phyloP scores from a whole-genome alignment of 2,113 vertebrate genomes.

The Pithys albifrons region DNA sequence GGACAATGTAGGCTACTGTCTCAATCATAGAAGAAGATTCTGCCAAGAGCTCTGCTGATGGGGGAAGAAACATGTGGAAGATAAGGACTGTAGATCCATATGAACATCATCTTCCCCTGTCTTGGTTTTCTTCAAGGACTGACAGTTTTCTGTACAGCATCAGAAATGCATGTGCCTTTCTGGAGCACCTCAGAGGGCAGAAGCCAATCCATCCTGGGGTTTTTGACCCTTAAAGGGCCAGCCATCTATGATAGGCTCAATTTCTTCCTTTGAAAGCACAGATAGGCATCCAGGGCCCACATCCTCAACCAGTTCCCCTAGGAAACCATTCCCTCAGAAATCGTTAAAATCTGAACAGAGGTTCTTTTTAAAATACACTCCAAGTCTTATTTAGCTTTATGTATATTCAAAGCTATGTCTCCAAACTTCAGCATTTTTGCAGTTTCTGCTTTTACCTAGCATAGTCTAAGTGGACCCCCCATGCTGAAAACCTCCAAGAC shows the following conservation, averaged over 20 bases:
- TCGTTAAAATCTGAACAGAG: background rate
- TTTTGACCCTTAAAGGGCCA: background rate
- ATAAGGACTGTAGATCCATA: background rate
- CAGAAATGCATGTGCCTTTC: background rate
- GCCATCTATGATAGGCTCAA: background rate
- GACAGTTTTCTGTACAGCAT: background rate
- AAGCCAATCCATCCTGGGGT: background rate
- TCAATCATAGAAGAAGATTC: conserved; percentile 25
- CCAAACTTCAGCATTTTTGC: background rate
- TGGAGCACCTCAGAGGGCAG: background rate
- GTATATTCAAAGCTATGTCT: background rate
- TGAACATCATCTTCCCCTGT: background rate
- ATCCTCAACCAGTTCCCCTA: background rate
- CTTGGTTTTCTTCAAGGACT: background rate
- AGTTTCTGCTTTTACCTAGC: background rate
- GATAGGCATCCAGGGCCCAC: background rate
- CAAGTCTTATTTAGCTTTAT: background rate
- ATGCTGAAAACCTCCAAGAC: background rate
- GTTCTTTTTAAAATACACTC: background rate
- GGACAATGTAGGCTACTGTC: conserved; percentile 45
- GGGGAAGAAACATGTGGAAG: background rate
- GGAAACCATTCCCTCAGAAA: background rate
- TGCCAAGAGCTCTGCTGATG: background rate
- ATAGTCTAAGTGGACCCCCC: background rate
- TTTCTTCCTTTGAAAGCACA: background rate